Percentiles rank a stretch among this genome's conserved stretches.
phyloP scores from a whole-genome alignment of 2,797 vertebrate genomes.

The Lerista edwardsae region DNA sequence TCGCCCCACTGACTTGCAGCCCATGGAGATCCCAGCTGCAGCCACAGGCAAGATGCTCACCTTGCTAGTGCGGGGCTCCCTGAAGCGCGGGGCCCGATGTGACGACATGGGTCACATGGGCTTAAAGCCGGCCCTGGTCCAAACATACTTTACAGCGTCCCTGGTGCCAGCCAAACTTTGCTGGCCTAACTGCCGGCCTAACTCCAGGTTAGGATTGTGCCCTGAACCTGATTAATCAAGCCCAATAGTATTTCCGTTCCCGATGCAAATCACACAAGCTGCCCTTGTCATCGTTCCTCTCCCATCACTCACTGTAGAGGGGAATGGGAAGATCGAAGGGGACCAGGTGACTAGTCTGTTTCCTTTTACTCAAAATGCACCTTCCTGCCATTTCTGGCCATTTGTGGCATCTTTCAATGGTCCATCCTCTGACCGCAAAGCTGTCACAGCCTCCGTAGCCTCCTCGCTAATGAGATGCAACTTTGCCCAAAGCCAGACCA shows the following conservation, averaged over 20 bases:
- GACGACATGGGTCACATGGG: no score
- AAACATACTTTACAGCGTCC: no score
- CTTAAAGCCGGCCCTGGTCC: no score
- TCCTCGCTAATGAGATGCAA: background rate
- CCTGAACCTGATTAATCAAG: constrained; percentile 63
- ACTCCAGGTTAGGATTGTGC: no score
- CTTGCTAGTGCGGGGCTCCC: no score
- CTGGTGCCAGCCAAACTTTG: no score
- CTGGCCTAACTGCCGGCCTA: no score
- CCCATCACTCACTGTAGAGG: constrained; percentile 46
- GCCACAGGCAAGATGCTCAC: no score
- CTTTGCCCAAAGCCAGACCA: background rate
- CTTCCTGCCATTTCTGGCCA: constrained; percentile 24
- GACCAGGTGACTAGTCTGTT: fast-evolving
- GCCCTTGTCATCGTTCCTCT: constrained; percentile 42
- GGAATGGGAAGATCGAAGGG: constrained; percentile 38
- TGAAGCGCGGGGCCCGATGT: no score
- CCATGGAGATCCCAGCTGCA: no score
- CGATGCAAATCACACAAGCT: constrained; percentile 50
- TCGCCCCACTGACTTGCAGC: no score
- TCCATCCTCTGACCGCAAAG: constrained; percentile 1
- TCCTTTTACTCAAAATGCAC: constrained; percentile 33
- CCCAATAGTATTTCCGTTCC: constrained; percentile 55
- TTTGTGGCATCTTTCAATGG: constrained; percentile 23
- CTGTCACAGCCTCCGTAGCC: background rate